These are phyloP conservation scores for Coelopa frigida DNA, from an alignment of 1,140 invertebrate species.

Conservation along the genomic window DNA sequence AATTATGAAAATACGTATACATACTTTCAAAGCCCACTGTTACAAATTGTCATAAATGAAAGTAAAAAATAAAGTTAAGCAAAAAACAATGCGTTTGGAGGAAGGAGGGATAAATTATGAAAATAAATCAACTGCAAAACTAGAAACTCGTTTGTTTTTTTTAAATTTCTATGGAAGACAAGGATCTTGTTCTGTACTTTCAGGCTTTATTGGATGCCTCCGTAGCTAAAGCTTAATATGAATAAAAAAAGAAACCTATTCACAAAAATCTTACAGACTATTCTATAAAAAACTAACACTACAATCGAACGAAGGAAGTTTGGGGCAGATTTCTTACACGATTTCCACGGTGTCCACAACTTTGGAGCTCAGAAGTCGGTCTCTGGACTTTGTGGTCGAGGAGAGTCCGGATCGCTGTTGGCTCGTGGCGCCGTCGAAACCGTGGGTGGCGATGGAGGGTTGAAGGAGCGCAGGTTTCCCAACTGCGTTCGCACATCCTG, in stretches of 20 bases:
- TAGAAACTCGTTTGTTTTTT: neutral
- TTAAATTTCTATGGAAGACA: no score
- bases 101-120: conserved; percentile 2
- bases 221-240: no score
- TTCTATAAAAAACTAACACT: neutral
- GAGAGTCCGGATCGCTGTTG: conserved; percentile 11
- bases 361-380: conserved; percentile 29
- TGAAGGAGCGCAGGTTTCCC: conserved; percentile 34
- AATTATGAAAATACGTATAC: neutral
- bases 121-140: conserved; percentile 6
- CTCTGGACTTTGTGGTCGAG: conserved; percentile 37
- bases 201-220: no score
- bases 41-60: no score
- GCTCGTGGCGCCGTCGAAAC: neutral
- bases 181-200: no score
- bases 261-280: neutral
- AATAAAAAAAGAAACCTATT: neutral
- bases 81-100: no score
- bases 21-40: no score
- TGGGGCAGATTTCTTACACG: neutral
- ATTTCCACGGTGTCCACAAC: neutral
- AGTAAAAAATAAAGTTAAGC: no score
- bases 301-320: neutral
- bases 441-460: conserved; percentile 3
- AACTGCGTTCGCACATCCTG: conserved; percentile 34